Percentiles rank a stretch among this genome's conserved stretches.
Conservation (phyloP, 35 echinoderm and acorn worm genomes). For the Chiridota heheva region DNA sequence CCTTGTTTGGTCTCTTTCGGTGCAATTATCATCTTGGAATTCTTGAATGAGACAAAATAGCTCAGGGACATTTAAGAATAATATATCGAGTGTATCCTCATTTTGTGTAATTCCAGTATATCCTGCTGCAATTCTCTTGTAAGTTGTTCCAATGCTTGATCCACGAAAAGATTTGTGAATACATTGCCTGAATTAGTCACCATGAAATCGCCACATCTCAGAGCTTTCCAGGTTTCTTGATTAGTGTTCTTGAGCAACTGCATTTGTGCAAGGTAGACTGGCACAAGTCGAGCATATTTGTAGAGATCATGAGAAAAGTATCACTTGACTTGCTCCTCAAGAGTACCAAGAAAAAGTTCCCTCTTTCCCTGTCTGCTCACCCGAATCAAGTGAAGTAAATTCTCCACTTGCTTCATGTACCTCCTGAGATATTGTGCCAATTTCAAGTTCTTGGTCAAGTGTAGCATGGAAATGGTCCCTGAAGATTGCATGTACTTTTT, state of each 20-base stretch:
- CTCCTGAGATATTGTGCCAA: constrained; percentile 42
- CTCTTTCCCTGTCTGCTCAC: constrained; percentile 44
- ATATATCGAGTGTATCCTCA: constrained; percentile 18
- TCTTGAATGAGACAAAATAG: neutral
- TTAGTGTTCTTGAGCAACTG: no score
- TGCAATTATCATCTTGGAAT: no score
- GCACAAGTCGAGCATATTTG: no score
- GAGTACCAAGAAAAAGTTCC: constrained; percentile 16
- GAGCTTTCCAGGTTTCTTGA: no score
- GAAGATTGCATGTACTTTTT: constrained; percentile 3
- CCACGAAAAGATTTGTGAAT: constrained; percentile 55
- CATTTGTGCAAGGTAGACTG: no score
- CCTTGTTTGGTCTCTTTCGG: no score
- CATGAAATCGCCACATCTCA: no score
- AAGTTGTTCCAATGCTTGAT: no score
- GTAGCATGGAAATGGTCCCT: constrained; percentile 23
- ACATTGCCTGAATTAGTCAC: constrained; percentile 46
- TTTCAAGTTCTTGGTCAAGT: no score
- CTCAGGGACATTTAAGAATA: neutral
- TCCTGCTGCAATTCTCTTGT: constrained; percentile 28
- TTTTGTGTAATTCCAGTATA: constrained; percentile 53
- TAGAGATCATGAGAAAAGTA: constrained; percentile 18
- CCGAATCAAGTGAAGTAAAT: constrained; percentile 49
- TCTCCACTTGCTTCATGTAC: constrained; percentile 55
- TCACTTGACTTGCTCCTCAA: no score